Percentiles rank a stretch among this genome's conserved stretches.
These are phyloP conservation scores for Enteromius thamalakanensis DNA, from an alignment of 2,797 vertebrate species.

Conservation along the genomic window DNA sequence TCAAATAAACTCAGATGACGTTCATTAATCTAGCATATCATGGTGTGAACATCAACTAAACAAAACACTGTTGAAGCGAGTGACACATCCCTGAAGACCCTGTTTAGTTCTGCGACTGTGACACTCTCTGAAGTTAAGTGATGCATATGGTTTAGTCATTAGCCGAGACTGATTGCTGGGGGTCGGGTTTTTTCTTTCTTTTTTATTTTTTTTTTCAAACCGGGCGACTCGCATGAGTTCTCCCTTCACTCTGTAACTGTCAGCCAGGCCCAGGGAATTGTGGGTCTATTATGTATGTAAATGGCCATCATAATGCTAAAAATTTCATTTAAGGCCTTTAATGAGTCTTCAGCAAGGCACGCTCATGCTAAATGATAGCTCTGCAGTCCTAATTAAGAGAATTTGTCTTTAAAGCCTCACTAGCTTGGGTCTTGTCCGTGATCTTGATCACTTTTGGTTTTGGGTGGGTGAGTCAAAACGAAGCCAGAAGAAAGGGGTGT, in stretches of 20 bases:
- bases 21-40: constrained; percentile 58
- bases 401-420: constrained; percentile 94
- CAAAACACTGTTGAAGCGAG: constrained; percentile 73
- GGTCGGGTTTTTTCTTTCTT: constrained; percentile 76
- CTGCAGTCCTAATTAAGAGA: constrained; percentile 94
- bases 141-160: constrained; percentile 87
- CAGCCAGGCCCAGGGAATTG: constrained; percentile 86
- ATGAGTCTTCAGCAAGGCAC: constrained; percentile 90
- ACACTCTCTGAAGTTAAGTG: constrained; percentile 69
- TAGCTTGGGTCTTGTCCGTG: constrained; percentile 81
- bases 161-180: constrained; percentile 89
- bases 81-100: constrained; percentile 40
- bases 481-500: constrained; percentile 36
- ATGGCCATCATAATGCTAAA: constrained; percentile 96
- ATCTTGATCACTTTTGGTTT: constrained; percentile 55
- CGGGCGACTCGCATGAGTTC: constrained; percentile 90
- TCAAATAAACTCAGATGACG: constrained; percentile 40
- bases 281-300: constrained; percentile 94
- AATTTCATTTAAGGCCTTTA: constrained; percentile 95
- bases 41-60: constrained; percentile 73
- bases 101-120: constrained; percentile 44
- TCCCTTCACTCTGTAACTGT: constrained; percentile 90
- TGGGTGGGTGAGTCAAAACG: constrained; percentile 45
- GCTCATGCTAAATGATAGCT: constrained; percentile 90
- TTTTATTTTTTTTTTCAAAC: constrained; percentile 72